Percentiles rank a stretch among this genome's conserved stretches.
Evolutionary conservation across 2,113 vertebrate species (phyloP).

Genomic region (Polypterus bichir): DNA sequence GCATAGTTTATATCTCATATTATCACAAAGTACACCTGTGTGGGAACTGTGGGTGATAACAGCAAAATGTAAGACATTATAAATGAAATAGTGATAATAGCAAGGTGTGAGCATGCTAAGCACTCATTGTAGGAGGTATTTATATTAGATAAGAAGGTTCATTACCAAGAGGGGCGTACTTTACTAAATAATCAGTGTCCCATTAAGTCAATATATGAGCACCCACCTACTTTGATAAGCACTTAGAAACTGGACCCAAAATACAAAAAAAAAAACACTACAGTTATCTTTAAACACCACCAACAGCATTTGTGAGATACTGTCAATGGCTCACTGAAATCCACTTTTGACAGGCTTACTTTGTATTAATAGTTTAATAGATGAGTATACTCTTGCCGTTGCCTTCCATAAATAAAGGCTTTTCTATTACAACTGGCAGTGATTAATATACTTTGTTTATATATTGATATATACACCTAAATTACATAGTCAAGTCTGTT

Average conservation of each 20-base stretch:
- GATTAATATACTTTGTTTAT: no score
- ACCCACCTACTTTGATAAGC: constrained; percentile 40
- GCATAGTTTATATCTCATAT: constrained; percentile 46
- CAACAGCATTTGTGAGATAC: no score
- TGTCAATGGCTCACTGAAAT: no score
- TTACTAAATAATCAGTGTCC: constrained; percentile 15
- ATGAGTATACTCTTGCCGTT: no score
- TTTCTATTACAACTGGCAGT: no score
- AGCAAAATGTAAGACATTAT: constrained; percentile 23
- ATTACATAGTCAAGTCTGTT: no score
- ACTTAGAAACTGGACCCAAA: constrained; percentile 35
- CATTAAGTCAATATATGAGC: constrained; percentile 35
- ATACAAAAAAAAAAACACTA: constrained; percentile 36
- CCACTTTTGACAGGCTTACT: no score
- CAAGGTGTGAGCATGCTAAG: constrained; percentile 34
- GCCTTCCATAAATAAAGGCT: no score
- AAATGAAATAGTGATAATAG: constrained; percentile 29
- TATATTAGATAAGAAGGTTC: constrained; percentile 48
- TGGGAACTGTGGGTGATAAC: constrained; percentile 30
- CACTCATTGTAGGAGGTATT: constrained; percentile 29
- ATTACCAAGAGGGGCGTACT: constrained; percentile 39
- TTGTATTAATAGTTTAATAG: no score
- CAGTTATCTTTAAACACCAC: no score
- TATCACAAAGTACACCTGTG: constrained; percentile 42
- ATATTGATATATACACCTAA: no score